Base-by-base conservation (phyloP, 2,888 invertebrate species). In the Caenorhabditis sp. region DNA sequence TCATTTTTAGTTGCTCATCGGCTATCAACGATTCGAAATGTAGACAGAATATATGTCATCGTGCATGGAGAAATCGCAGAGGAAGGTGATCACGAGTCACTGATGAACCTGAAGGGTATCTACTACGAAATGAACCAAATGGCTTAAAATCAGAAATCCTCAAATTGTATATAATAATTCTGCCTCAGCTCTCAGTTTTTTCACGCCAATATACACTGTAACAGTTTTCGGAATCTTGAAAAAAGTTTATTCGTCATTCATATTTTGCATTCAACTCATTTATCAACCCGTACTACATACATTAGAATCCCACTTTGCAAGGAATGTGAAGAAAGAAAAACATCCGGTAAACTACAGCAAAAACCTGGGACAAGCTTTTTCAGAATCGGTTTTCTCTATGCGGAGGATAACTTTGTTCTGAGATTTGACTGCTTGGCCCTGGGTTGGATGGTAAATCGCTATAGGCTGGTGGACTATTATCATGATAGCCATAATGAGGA, bases 21-120 rank as follows among this genome's bases (percentile, higher is more conserved):
- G 16, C 89, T 94, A 69, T 93, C 94, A 10, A 94, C 94, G 5
- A 93, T 94, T 47, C 91, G 93, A 86, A 93, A 92, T 31, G 94
- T 93, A 24, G 93, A 94, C 86, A 87, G 92, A 64, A 94, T 94
- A 69, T 92, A 92, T 79, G 93, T 93, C 6, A 91, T 94, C 69
- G 92, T 93, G 38, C 89, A 92, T 58, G 93, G 93, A 66, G 81
- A 85, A 79, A 83, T 87, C 4, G 87, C 85, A 0, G 87, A 87
- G 44, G 76, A 85, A 74, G 90, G 90, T n/a, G 86, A 84, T 22
- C 90, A 90, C 56, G 88, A 90, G 22, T 87, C 87, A 59, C 82
- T 90, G 19, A 88, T 90, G 87, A 84, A 75, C 12, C 44, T 82
- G 44, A 89, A 89, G 79, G 89, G 90, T 44, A 85, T 90, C 56